A percentile compares a stretch with the other conserved stretches of the same genome.
These are phyloP conservation scores for Chalcosyrphus nemorum DNA, from an alignment of 2,888 invertebrate species.

Conservation along the genomic window DNA sequence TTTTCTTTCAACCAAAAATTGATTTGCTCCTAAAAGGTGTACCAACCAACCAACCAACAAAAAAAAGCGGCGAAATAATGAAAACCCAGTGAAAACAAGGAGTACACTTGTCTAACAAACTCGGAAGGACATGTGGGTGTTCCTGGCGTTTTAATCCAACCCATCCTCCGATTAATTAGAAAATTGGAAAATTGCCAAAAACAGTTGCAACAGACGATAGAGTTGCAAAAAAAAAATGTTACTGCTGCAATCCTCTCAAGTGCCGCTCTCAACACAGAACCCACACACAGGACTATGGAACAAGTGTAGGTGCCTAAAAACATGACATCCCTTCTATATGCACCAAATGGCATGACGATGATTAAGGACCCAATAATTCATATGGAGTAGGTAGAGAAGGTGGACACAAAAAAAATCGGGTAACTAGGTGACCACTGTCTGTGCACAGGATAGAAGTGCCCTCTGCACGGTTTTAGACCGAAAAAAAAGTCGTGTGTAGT, in stretches of 20 bases:
- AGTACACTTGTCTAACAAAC: slow-evolving; percentile 24
- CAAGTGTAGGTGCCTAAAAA: slow-evolving; percentile 52
- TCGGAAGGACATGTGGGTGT: slow-evolving; percentile 23
- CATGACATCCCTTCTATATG: slow-evolving; percentile 53
- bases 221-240: slow-evolving; percentile 24
- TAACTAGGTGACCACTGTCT: slow-evolving; percentile 53
- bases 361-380: slow-evolving; percentile 68
- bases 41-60: too few relatives aligned
- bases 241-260: slow-evolving; percentile 35
- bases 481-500: not conserved
- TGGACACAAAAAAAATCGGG: slow-evolving; percentile 15
- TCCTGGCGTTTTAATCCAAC: not conserved
- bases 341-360: slow-evolving; percentile 69
- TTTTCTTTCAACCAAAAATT: slow-evolving; percentile 9
- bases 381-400: not conserved
- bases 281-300: not conserved
- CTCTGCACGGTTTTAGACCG: not conserved
- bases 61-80: not conserved
- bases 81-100: slow-evolving; percentile 1
- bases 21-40: slow-evolving; percentile 3
- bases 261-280: not conserved
- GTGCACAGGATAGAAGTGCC: not conserved
- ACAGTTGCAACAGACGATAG: slow-evolving; percentile 25
- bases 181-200: slow-evolving; percentile 70
- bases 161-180: slow-evolving; percentile 60